Conservation (phyloP, 2,888 invertebrate species). For the Marasmarcha lunaedactyla region DNA sequence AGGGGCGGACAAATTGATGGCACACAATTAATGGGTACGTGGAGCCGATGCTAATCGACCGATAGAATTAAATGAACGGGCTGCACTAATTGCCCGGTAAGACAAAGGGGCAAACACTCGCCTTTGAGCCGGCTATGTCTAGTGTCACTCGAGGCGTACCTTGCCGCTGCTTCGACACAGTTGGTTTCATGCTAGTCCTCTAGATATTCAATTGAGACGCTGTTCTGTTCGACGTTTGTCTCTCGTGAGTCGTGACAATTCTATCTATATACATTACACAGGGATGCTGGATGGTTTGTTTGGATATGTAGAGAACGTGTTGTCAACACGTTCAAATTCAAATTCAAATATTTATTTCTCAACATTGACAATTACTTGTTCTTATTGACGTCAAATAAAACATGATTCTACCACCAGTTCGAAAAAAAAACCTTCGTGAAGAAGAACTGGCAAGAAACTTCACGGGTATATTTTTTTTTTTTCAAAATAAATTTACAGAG, state of each 20-base stretch:
- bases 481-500: no score
- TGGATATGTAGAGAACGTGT: slow-evolving; percentile 2
- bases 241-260: not conserved
- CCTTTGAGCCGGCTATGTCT: slow-evolving; percentile 58
- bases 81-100: slow-evolving; percentile 66
- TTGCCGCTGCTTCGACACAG: slow-evolving; percentile 31
- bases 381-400: no score
- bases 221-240: slow-evolving; percentile 4
- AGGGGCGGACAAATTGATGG: slow-evolving; percentile 48
- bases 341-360: no score
- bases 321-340: no score
- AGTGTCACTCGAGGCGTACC: slow-evolving; percentile 56
- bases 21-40: slow-evolving; percentile 61
- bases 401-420: no score
- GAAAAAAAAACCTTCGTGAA: no score
- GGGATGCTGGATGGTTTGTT: no score
- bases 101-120: slow-evolving; percentile 68
- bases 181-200: slow-evolving; percentile 24
- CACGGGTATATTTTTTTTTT: no score
- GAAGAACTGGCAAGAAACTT: no score
- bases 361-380: no score
- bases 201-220: slow-evolving; percentile 27
- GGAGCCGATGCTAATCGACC: slow-evolving; percentile 63
- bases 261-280: no score
- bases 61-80: slow-evolving; percentile 69